Percentiles rank a stretch among this genome's conserved stretches.
phyloP scores from a whole-genome alignment of 2,888 invertebrate species.

The Archips xylosteana region DNA sequence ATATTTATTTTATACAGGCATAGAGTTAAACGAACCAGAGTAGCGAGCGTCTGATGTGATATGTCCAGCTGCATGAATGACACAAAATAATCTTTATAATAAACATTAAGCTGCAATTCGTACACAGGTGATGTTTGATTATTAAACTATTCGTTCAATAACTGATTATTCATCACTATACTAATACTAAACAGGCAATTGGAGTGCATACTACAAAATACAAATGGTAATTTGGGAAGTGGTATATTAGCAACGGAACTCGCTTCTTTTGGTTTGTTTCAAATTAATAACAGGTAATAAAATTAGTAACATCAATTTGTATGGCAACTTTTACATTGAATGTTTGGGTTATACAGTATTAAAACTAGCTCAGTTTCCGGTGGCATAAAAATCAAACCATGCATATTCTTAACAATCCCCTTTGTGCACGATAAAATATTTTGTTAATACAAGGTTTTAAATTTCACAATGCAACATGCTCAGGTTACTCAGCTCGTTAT shows the following conservation, averaged over 20 bases:
- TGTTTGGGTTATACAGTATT: constrained; percentile 52
- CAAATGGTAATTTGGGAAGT: neutral
- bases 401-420: constrained; percentile 21
- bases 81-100: neutral
- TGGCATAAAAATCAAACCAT: constrained; percentile 57
- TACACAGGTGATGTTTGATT: neutral
- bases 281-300: constrained; percentile 4
- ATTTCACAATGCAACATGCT: constrained; percentile 36
- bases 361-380: constrained; percentile 55
- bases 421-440: constrained; percentile 15
- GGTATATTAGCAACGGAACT: constrained; percentile 6
- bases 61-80: neutral
- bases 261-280: constrained; percentile 18
- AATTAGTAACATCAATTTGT: constrained; percentile 6
- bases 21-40: constrained; percentile 1
- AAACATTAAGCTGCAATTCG: neutral
- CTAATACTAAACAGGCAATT: neutral
- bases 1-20: constrained; percentile 11
- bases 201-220: neutral
- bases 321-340: constrained; percentile 62
- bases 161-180: neutral
- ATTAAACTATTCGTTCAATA: neutral
- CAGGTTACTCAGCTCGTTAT: constrained; percentile 6
- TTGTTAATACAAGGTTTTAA: constrained; percentile 12
- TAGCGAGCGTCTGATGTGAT: constrained; percentile 7